Evolutionary conservation across 2,888 invertebrate genomes (phyloP).

Genomic region (Folsomia candida): DNA sequence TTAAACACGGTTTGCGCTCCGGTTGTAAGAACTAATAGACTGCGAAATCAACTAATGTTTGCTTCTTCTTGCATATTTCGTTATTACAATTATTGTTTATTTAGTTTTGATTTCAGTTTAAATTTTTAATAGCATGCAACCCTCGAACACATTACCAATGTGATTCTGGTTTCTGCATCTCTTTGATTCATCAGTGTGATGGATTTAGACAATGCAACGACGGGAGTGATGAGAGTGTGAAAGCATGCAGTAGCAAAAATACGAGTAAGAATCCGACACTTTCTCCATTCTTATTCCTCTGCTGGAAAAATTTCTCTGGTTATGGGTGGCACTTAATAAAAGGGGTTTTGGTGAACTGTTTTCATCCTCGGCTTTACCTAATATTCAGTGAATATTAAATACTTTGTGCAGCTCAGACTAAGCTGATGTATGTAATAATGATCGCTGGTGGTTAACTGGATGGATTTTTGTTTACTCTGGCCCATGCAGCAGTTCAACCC

Average conservation of each 20-base stretch:
- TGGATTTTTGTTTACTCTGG: not conserved
- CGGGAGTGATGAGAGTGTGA: conserved; percentile 26
- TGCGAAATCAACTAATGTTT: no score
- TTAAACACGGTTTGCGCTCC: no score
- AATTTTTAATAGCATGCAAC: conserved; percentile 24
- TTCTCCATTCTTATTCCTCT: not conserved
- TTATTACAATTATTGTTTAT: no score
- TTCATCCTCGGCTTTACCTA: not conserved
- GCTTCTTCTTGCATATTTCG: no score
- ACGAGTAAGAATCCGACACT: conserved; percentile 23
- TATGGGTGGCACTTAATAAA: not conserved
- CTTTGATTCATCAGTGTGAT: conserved; percentile 23
- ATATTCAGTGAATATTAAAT: not conserved
- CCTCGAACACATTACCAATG: conserved; percentile 29
- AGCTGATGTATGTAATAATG: no score
- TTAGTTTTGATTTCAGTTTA: conserved; percentile 13
- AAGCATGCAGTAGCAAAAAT: conserved; percentile 29
- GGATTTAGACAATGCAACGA: conserved; percentile 25
- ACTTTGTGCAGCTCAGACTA: not conserved
- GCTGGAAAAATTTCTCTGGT: not conserved
- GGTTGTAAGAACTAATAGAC: no score
- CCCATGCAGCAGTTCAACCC: conserved; percentile 51
- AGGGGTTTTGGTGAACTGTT: not conserved
- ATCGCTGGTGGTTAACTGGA: not conserved
- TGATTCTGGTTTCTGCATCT: conserved; percentile 28